Percentiles rank a stretch among this genome's conserved stretches.
phyloP scores from a whole-genome alignment of 92 coral and sea anemone species.

The Epizoanthus rinbou region DNA sequence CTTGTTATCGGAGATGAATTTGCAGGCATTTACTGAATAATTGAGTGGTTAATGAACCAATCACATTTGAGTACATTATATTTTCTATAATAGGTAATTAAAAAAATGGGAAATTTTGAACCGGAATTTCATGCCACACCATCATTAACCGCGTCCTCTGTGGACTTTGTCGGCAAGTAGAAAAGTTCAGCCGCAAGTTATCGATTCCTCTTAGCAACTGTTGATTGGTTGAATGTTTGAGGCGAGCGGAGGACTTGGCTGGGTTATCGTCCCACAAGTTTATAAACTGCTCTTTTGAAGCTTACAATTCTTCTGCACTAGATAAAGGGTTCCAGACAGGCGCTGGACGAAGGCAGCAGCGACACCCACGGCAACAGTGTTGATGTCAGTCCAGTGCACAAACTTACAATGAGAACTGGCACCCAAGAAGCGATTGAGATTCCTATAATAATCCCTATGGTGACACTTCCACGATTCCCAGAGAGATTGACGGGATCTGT shows the following conservation, averaged over 20 bases:
- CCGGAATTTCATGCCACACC: too few relatives aligned
- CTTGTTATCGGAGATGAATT: too few relatives aligned
- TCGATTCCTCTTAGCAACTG: too few relatives aligned
- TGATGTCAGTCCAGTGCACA: background rate
- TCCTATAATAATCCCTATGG: background rate
- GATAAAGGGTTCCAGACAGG: conserved; percentile 2
- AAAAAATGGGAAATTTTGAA: too few relatives aligned
- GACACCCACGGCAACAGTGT: conserved; percentile 7
- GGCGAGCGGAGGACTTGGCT: background rate
- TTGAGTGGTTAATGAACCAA: too few relatives aligned
- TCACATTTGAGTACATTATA: too few relatives aligned
- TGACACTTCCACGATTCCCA: conserved; percentile 6
- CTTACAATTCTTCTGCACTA: background rate
- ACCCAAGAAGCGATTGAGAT: background rate
- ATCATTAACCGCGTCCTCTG: background rate
- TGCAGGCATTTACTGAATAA: too few relatives aligned
- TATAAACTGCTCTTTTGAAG: background rate
- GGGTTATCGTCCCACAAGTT: background rate
- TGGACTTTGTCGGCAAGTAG: too few relatives aligned
- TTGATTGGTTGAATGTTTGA: background rate
- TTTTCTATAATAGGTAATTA: too few relatives aligned
- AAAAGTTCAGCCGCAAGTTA: too few relatives aligned
- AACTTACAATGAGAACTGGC: background rate
- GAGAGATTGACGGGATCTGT: background rate
- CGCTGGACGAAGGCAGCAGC: background rate